Percentiles rank a stretch among this genome's conserved stretches.
phyloP scores from a whole-genome alignment of 2,888 invertebrate genomes.

The Entomobrya multifasciata region DNA sequence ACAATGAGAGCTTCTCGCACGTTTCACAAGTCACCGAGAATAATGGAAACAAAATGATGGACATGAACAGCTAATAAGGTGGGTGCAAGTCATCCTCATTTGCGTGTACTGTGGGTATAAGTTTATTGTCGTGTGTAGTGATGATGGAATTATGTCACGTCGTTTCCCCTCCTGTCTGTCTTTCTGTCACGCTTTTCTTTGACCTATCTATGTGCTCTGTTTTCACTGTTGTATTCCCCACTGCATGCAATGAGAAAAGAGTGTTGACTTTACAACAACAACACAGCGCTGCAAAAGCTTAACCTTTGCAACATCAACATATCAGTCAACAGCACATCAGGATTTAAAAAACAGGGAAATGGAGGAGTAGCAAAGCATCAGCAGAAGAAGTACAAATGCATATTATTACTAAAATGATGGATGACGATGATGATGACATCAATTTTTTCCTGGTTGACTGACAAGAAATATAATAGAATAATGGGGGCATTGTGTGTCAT shows the following conservation, averaged over 20 bases:
- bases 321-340: background rate
- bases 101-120: background rate
- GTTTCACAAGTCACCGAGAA: slow-evolving; percentile 29
- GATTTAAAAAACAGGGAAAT: background rate
- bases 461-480: slow-evolving; percentile 59
- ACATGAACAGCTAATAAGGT: slow-evolving; percentile 66
- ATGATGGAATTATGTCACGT: slow-evolving; percentile 69
- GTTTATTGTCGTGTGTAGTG: slow-evolving; percentile 16
- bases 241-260: background rate
- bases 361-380: slow-evolving; percentile 6
- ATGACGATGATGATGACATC: slow-evolving; percentile 33
- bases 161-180: slow-evolving; percentile 54
- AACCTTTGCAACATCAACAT: slow-evolving; percentile 44
- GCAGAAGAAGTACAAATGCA: slow-evolving; percentile 18
- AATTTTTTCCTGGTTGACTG: slow-evolving; percentile 33
- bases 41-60: slow-evolving; percentile 59
- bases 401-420: background rate
- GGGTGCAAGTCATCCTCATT: slow-evolving; percentile 63
- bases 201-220: slow-evolving; percentile 46
- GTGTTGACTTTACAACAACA: slow-evolving; percentile 29
- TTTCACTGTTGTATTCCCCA: background rate
- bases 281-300: slow-evolving; percentile 53
- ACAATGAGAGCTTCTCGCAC: background rate
- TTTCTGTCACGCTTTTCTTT: slow-evolving; percentile 66
- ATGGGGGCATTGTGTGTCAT: slow-evolving; percentile 65